These are phyloP conservation scores for Molossus alvarezi DNA, from an alignment of 2,797 vertebrate species.

Conservation along the genomic window DNA sequence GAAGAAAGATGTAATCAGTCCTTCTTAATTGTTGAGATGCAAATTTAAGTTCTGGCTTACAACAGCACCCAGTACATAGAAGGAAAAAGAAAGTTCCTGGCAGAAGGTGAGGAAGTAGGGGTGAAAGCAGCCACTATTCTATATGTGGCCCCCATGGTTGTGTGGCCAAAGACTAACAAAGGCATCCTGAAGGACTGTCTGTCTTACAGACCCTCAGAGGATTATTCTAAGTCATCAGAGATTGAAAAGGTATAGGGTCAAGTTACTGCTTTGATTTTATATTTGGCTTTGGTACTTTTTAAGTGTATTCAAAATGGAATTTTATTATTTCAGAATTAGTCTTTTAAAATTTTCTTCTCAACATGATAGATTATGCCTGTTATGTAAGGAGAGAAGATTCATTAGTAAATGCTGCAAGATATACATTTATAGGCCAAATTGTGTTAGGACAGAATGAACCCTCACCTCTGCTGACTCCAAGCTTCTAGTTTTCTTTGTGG, in stretches of 20 bases:
- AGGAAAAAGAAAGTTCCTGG: conserved; percentile 9
- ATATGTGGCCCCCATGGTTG: not conserved
- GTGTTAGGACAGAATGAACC: not conserved
- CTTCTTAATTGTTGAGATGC: not conserved
- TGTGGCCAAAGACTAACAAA: conserved; percentile 29
- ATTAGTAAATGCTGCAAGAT: conserved; percentile 49
- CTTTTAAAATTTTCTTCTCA: conserved; percentile 49
- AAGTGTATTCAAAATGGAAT: conserved; percentile 45
- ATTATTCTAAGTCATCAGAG: not conserved
- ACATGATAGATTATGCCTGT: conserved; percentile 51
- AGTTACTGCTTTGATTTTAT: conserved; percentile 52
- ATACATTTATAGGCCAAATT: conserved; percentile 2
- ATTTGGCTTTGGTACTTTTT: conserved; percentile 59
- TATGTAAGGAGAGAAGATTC: conserved; percentile 16
- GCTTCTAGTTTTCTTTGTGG: not conserved
- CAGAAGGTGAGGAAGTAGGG: not conserved
- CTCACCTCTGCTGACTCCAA: not conserved
- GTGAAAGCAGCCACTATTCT: not conserved
- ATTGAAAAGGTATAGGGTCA: not conserved
- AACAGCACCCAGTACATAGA: not conserved
- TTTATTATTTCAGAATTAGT: conserved; percentile 55
- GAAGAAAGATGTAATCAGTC: not conserved
- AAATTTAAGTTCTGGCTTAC: conserved; percentile 46
- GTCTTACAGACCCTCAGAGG: not conserved
- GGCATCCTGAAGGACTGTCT: not conserved